Percentiles rank a stretch among this genome's conserved stretches.
phyloP scores from a whole-genome alignment of 2,113 vertebrate genomes.

The Nothoprocta perdicaria region DNA sequence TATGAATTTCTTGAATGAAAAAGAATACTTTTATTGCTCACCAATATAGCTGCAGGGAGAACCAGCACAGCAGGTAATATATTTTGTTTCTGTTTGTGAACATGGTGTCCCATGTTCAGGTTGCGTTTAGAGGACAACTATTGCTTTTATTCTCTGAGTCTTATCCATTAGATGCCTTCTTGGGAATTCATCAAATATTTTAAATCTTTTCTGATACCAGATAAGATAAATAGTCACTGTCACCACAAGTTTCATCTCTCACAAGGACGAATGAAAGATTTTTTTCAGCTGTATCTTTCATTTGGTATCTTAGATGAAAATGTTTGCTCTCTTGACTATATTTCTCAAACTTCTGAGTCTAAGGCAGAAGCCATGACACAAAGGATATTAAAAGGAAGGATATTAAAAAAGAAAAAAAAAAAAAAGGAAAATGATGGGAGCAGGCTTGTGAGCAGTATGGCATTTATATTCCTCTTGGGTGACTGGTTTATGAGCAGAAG shows the following conservation, averaged over 20 bases:
- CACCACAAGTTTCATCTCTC: not conserved
- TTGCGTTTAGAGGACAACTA: not conserved
- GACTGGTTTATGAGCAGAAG: not conserved
- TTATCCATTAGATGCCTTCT: not conserved
- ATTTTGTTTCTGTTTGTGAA: not conserved
- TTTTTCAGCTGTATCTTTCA: not conserved
- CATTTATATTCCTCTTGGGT: conserved; percentile 8
- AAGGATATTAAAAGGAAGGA: not conserved
- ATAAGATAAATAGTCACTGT: not conserved
- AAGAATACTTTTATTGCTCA: not conserved
- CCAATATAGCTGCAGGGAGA: not conserved
- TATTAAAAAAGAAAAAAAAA: not conserved
- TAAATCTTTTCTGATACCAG: not conserved
- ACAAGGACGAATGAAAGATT: not conserved
- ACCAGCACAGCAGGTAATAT: not conserved
- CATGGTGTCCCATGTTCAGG: not conserved
- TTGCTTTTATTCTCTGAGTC: not conserved
- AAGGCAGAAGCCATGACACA: not conserved
- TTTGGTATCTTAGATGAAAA: not conserved
- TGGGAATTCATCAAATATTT: not conserved
- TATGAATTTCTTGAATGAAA: not conserved
- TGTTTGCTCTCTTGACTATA: not conserved
- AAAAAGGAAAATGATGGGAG: not conserved
- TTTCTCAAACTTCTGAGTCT: not conserved
- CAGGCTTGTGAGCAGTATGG: not conserved